Conservation (phyloP, 2,888 invertebrate genomes). For the Myathropa florea region DNA sequence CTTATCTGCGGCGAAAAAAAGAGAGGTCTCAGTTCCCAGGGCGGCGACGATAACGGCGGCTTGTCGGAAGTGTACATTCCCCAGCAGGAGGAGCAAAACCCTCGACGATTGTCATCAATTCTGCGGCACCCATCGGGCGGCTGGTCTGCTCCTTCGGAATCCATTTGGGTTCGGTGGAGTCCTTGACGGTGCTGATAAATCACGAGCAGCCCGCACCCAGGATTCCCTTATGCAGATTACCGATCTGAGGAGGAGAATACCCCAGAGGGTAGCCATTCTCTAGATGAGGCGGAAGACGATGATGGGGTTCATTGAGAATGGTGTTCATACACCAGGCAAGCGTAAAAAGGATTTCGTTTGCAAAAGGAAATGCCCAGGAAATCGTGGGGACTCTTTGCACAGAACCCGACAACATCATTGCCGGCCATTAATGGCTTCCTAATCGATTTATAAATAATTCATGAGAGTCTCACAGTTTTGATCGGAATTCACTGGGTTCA, state of each 20-base stretch:
- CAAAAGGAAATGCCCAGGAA: not conserved
- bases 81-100: not conserved
- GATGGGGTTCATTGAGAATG: not conserved
- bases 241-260: not conserved
- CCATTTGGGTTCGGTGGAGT: not conserved
- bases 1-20: conserved; percentile 16
- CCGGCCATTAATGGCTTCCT: not conserved
- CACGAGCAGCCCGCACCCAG: not conserved
- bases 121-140: not conserved
- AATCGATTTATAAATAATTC: not conserved
- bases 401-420: not conserved
- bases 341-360: not conserved
- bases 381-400: not conserved
- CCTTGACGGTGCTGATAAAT: not conserved
- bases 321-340: not conserved
- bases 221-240: not conserved
- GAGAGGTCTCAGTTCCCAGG: not conserved
- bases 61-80: not conserved
- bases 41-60: not conserved
- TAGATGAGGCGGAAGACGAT: not conserved
- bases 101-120: not conserved
- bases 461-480: not conserved
- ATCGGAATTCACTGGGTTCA: not conserved
- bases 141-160: not conserved
- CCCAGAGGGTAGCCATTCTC: not conserved